Percentiles rank a stretch among this genome's conserved stretches.
Conservation (phyloP, 2,797 vertebrate species). For the Pipistrellus kuhlii region DNA sequence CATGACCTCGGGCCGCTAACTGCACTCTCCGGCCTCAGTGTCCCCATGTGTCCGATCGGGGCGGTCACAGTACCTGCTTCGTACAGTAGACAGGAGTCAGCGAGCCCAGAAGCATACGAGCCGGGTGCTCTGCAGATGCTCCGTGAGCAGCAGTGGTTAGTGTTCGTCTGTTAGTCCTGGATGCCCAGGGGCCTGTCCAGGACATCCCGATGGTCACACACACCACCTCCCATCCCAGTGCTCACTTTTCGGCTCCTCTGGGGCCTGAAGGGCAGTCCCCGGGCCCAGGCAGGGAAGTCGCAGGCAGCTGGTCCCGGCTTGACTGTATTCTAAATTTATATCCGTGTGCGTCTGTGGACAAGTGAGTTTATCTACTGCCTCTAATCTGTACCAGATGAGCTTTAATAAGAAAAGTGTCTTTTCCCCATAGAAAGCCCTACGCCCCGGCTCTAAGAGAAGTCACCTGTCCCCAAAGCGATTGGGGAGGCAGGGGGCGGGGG, state of each 20-base stretch:
- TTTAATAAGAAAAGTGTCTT: neutral
- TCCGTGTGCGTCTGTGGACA: neutral
- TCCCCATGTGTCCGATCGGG: neutral
- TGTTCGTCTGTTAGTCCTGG: neutral
- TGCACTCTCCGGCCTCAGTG: neutral
- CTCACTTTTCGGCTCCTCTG: neutral
- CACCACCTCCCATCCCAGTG: neutral
- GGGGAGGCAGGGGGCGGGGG: neutral
- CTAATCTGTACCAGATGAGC: slow-evolving; percentile 68
- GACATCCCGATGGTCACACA: neutral
- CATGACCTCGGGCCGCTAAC: neutral
- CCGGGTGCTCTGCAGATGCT: neutral
- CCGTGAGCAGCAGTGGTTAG: neutral
- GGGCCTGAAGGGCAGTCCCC: neutral
- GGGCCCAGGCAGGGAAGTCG: neutral
- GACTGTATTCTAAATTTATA: neutral
- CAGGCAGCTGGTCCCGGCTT: neutral
- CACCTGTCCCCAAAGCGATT: neutral
- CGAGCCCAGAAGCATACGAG: fast-evolving
- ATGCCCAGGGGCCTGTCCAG: neutral
- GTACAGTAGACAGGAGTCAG: neutral
- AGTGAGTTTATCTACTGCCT: neutral
- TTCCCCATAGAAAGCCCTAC: neutral
- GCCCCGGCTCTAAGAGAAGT: neutral
- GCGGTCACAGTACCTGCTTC: neutral